These are phyloP conservation scores for Glomeris marginata DNA, from an alignment of 2,888 invertebrate species.

Conservation along the genomic window DNA sequence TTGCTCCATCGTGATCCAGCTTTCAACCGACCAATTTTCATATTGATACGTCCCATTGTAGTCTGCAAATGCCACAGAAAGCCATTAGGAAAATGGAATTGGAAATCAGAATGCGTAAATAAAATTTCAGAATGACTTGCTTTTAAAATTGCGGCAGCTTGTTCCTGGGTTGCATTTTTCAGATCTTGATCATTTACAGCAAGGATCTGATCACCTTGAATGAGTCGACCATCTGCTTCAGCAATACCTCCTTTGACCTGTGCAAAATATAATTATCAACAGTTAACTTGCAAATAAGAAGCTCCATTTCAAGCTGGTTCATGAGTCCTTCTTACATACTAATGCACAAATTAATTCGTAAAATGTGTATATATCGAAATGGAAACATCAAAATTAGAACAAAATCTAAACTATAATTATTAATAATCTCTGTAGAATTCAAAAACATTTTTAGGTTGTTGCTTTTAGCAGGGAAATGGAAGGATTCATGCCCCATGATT, in stretches of 20 bases:
- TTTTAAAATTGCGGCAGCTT: constrained; percentile 78
- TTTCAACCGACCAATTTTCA: constrained; percentile 78
- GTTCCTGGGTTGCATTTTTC: constrained; percentile 51
- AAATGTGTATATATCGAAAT: too few species aligned
- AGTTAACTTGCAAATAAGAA: too few species aligned
- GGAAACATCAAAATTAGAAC: too few species aligned
- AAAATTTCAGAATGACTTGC: constrained; percentile 21
- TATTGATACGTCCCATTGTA: constrained; percentile 58
- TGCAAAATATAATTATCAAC: constrained; percentile 9
- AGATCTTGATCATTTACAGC: constrained; percentile 78
- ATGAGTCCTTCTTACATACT: too few species aligned
- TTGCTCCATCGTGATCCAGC: constrained; percentile 29
- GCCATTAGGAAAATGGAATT: not conserved
- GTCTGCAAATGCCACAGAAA: constrained; percentile 33
- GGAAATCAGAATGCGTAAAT: not conserved
- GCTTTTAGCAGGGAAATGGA: too few species aligned
- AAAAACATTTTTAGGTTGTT: too few species aligned
- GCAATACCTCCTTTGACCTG: constrained; percentile 80
- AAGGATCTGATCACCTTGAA: constrained; percentile 79
- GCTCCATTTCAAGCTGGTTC: too few species aligned
- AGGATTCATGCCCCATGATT: too few species aligned
- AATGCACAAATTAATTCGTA: too few species aligned
- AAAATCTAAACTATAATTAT: too few species aligned
- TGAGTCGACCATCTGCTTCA: constrained; percentile 65
- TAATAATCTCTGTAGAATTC: too few species aligned